Percentiles rank a stretch among this genome's conserved stretches.
These are phyloP conservation scores for Dicaeum eximium DNA, from an alignment of 2,113 vertebrate genomes.

Conservation along the genomic window DNA sequence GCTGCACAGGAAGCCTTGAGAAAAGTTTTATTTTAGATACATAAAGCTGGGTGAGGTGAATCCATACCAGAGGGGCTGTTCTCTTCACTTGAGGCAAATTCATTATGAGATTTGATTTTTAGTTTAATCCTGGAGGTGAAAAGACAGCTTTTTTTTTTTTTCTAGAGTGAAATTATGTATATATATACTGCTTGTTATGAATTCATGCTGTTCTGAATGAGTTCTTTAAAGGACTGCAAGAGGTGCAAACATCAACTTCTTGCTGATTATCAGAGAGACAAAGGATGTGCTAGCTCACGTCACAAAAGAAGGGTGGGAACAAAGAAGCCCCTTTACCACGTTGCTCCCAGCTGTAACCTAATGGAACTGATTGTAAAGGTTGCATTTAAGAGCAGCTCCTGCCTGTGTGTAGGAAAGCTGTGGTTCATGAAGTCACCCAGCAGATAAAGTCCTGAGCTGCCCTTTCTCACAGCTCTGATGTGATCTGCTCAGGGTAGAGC, in stretches of 20 bases:
- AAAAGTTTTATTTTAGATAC: background rate
- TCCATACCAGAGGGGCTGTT: background rate
- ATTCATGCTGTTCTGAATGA: background rate
- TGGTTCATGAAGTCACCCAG: background rate
- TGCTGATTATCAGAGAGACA: background rate
- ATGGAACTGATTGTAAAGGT: background rate
- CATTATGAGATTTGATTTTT: background rate
- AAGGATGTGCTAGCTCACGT: background rate
- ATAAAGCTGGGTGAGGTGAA: background rate
- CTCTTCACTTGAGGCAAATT: background rate
- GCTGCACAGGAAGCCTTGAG: background rate
- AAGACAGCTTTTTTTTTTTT: background rate
- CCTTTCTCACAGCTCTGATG: background rate
- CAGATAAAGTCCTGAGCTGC: background rate
- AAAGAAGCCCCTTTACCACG: accelerated
- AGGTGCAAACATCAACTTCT: background rate
- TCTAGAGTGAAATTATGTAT: background rate
- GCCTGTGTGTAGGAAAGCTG: background rate
- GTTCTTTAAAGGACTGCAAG: background rate
- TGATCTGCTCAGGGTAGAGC: background rate
- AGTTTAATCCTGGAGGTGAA: background rate
- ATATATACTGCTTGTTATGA: background rate
- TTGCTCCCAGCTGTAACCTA: background rate
- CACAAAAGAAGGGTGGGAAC: background rate
- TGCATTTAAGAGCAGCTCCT: background rate